Conservation (phyloP, 1,140 invertebrate genomes). For the Ruditapes philippinarum region DNA sequence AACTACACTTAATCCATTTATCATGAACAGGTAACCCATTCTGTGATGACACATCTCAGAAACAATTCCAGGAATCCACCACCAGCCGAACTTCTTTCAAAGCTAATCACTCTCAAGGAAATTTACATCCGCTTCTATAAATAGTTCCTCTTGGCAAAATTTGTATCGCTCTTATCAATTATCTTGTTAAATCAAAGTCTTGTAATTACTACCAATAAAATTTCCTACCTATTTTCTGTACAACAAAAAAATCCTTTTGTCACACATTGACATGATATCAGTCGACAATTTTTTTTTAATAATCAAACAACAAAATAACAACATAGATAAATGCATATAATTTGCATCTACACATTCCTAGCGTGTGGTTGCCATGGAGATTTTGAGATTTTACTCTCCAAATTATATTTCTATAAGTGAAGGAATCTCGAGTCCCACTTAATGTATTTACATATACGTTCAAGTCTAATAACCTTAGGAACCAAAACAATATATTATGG, state of each 20-base stretch:
- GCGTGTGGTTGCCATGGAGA: constrained; percentile 6
- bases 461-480: too few relatives aligned
- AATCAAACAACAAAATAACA: background rate
- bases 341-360: constrained; percentile 13
- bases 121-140: constrained; percentile 46
- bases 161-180: background rate
- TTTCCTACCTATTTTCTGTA: background rate
- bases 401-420: background rate
- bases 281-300: background rate
- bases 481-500: too few relatives aligned
- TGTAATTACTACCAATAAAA: background rate
- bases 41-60: constrained; percentile 26
- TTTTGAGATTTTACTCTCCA: background rate
- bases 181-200: background rate
- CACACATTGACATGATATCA: background rate
- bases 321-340: background rate
- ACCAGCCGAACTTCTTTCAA: constrained; percentile 17
- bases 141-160: constrained; percentile 2
- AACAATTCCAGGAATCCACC: constrained; percentile 39
- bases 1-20: background rate
- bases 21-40: background rate
- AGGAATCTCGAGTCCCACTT: background rate
- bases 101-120: constrained; percentile 20
- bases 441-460: too few relatives aligned
- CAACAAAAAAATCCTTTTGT: background rate